Evolutionary conservation across 2,888 invertebrate species (phyloP).

Genomic region (Amblyteles armatorius): DNA sequence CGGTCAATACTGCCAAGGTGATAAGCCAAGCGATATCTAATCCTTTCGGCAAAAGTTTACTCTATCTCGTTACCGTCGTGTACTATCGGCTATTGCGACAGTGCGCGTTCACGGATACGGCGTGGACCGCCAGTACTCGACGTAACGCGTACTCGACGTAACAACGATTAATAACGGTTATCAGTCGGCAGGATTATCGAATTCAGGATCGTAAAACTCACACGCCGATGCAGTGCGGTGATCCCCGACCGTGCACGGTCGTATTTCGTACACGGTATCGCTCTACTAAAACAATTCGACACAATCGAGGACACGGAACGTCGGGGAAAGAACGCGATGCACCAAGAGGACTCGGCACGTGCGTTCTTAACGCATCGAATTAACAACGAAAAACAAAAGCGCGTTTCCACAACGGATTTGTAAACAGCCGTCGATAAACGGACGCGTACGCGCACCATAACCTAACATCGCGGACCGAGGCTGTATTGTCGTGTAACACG

Average conservation of each 20-base stretch:
- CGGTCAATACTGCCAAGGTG: slow-evolving; percentile 68
- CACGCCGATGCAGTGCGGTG: no score
- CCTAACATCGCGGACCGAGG: slow-evolving; percentile 24
- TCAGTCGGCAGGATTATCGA: no score
- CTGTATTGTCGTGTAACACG: slow-evolving; percentile 1
- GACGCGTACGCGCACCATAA: slow-evolving; percentile 31
- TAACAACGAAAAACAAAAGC: not conserved
- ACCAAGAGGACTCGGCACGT: not conserved
- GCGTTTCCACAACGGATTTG: not conserved
- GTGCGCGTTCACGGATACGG: slow-evolving; percentile 2
- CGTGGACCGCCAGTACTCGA: not conserved
- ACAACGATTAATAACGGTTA: no score
- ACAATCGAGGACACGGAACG: no score
- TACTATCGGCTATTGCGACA: slow-evolving; percentile 51
- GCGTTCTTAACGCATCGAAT: not conserved
- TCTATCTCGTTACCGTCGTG: slow-evolving; percentile 62
- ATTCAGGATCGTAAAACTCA: no score
- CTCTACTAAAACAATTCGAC: no score
- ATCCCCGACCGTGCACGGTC: no score
- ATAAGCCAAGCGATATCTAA: slow-evolving; percentile 64
- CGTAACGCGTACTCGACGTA: not conserved
- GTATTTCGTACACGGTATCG: no score
- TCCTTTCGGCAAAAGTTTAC: slow-evolving; percentile 56
- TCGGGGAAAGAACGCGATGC: no score
- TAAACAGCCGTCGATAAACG: not conserved